A percentile compares a stretch with the other conserved stretches of the same genome.
Conservation (phyloP, 2,888 invertebrate genomes). For the Aspidiotus destructor region DNA sequence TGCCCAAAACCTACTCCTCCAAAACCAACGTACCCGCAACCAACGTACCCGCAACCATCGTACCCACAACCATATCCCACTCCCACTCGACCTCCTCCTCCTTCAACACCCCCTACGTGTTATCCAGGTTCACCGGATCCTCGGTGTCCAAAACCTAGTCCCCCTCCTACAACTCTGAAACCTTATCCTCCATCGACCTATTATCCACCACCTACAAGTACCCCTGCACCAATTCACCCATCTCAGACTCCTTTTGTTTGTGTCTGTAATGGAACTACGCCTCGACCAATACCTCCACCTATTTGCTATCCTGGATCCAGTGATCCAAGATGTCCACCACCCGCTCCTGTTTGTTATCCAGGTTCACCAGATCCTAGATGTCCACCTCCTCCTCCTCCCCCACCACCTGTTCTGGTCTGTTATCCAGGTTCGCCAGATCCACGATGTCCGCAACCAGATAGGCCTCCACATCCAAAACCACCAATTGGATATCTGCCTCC, state of each 20-base stretch:
- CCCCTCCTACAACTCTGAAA: constrained; percentile 23
- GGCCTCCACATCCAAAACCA: constrained; percentile 36
- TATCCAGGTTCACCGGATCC: constrained; percentile 41
- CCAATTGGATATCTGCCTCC: constrained; percentile 36
- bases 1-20: constrained; percentile 36
- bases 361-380: constrained; percentile 38
- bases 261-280: constrained; percentile 35
- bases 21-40: not conserved
- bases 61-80: not conserved
- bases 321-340: constrained; percentile 40
- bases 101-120: constrained; percentile 36
- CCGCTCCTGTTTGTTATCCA: constrained; percentile 40
- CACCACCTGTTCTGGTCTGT: constrained; percentile 37
- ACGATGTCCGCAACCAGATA: constrained; percentile 37
- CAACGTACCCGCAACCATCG: not conserved
- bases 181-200: not conserved
- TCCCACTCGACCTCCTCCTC: constrained; percentile 23
- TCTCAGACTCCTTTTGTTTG: constrained; percentile 39
- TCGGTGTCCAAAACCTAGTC: constrained; percentile 38
- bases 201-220: constrained; percentile 36
- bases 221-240: constrained; percentile 38
- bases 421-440: constrained; percentile 40
- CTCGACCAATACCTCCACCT: constrained; percentile 34
- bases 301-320: constrained; percentile 41
- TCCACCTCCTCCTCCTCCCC: constrained; percentile 27